These are phyloP conservation scores for Euphydryas editha DNA, from an alignment of 2,888 invertebrate species.

Conservation along the genomic window DNA sequence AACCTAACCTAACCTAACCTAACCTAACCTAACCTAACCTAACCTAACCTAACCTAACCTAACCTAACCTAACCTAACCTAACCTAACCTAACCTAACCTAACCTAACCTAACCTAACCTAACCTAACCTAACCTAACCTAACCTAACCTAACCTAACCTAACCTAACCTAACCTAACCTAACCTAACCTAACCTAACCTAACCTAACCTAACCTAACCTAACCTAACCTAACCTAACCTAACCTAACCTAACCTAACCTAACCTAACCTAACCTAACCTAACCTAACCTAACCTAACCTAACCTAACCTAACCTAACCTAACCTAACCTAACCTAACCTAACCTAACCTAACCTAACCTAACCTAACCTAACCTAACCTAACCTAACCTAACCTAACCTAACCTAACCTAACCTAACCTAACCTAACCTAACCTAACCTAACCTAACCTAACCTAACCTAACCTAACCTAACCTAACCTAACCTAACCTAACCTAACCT, in stretches of 20 bases:
- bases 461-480: conserved; percentile 31
- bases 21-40: conserved; percentile 34
- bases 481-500: conserved; percentile 32
- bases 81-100: conserved; percentile 33
- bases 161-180: conserved; percentile 34
- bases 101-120: conserved; percentile 34
- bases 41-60: conserved; percentile 34
- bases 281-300: conserved; percentile 36
- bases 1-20: conserved; percentile 34
- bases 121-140: conserved; percentile 32
- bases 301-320: conserved; percentile 30
- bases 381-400: conserved; percentile 22
- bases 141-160: conserved; percentile 34
- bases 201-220: conserved; percentile 37
- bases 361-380: conserved; percentile 24
- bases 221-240: conserved; percentile 34
- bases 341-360: conserved; percentile 25
- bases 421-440: conserved; percentile 32
- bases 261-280: conserved; percentile 35
- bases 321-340: conserved; percentile 26
- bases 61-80: conserved; percentile 32
- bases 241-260: conserved; percentile 36
- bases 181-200: conserved; percentile 37
- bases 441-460: conserved; percentile 33
- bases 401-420: conserved; percentile 29